Conservation (phyloP, 2,888 invertebrate genomes). For the Willowsia nigromaculata region DNA sequence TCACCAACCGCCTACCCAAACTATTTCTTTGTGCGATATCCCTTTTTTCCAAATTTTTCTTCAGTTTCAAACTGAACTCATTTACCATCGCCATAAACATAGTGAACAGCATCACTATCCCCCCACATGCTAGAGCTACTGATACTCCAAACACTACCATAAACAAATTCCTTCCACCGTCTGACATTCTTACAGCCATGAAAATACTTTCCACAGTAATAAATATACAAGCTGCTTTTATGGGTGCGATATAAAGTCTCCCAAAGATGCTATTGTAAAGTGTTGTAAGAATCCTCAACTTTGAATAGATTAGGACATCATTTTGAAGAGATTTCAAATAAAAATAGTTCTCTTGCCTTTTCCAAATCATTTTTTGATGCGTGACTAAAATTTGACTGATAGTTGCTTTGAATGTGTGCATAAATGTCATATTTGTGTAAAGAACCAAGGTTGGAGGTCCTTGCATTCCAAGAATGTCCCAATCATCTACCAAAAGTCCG, state of each 20-base stretch:
- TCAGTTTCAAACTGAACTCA: background rate
- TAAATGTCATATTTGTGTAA: background rate
- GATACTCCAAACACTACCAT: background rate
- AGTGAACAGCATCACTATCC: background rate
- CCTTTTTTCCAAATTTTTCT: background rate
- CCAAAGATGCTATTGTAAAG: conserved; percentile 33
- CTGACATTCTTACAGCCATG: background rate
- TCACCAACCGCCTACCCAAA: background rate
- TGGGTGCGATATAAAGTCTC: background rate
- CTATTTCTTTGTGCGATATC: background rate
- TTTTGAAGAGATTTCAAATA: background rate
- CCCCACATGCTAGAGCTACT: background rate
- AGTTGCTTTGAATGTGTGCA: background rate
- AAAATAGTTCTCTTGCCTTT: background rate
- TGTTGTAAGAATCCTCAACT: conserved; percentile 15
- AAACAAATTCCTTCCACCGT: background rate
- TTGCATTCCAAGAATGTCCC: background rate
- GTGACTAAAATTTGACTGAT: background rate
- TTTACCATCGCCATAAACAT: background rate
- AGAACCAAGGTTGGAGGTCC: background rate
- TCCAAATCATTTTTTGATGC: too few relatives aligned
- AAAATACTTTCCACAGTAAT: background rate
- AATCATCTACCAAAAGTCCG: background rate
- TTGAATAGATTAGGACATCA: background rate
- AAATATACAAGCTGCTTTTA: background rate